phyloP scores from a whole-genome alignment of 1,140 invertebrate genomes.

The Hirudo medicinalis region DNA sequence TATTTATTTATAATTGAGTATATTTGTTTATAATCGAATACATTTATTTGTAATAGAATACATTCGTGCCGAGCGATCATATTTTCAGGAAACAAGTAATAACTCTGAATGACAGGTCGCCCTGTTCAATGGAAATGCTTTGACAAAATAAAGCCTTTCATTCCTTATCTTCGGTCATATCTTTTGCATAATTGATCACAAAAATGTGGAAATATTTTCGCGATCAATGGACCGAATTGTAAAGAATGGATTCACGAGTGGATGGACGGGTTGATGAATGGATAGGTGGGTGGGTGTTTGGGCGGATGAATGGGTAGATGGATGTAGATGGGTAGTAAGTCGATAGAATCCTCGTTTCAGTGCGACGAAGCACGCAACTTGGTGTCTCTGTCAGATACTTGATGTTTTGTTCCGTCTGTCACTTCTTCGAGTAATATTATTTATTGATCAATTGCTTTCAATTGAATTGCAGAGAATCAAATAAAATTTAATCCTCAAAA shows the following conservation, averaged over 20 bases:
- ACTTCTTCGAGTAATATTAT: too few species aligned
- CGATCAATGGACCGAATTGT: constrained; percentile 2
- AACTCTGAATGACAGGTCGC: neutral
- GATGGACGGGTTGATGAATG: neutral
- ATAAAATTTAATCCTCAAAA: too few species aligned
- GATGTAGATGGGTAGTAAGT: neutral
- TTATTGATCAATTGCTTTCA: too few species aligned
- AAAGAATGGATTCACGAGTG: neutral
- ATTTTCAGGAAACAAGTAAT: neutral
- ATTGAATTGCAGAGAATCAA: too few species aligned
- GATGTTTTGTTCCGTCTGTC: too few species aligned
- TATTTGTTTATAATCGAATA: too few species aligned
- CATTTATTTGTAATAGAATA: too few species aligned
- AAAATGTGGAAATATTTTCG: neutral
- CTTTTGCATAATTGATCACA: neutral
- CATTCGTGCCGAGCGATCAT: too few species aligned
- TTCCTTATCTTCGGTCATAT: neutral
- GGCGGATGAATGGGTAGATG: neutral
- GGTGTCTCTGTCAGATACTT: too few species aligned
- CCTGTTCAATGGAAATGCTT: neutral
- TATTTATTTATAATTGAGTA: too few species aligned
- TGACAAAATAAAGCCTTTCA: neutral
- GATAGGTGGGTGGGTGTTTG: neutral
- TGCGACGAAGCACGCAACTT: too few species aligned
- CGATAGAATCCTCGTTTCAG: too few species aligned